phyloP scores from a whole-genome alignment of 2,888 invertebrate species.

The Oeneis ivallda region DNA sequence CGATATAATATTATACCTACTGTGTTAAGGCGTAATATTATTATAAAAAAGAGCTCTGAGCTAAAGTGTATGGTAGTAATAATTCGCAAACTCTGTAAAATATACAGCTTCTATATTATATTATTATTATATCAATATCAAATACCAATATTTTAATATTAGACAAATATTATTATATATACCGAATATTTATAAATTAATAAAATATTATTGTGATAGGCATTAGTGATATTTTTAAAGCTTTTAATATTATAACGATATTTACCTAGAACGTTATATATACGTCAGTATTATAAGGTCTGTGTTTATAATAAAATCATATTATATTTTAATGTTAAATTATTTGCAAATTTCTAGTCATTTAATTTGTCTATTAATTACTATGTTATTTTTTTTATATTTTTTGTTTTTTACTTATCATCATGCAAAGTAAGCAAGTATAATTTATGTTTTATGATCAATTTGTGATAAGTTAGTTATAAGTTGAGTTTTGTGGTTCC shows the following conservation, averaged over 20 bases:
- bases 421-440: too few relatives aligned
- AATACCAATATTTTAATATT: slow-evolving; percentile 10
- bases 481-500: not conserved
- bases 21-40: slow-evolving; percentile 7
- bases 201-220: slow-evolving; percentile 57
- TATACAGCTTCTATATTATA: slow-evolving; percentile 43
- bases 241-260: slow-evolving; percentile 46
- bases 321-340: not conserved
- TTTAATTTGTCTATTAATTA: not conserved
- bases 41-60: slow-evolving; percentile 48
- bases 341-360: not conserved
- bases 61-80: slow-evolving; percentile 75
- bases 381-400: not conserved
- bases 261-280: slow-evolving; percentile 29
- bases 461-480: too few relatives aligned
- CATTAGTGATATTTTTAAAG: slow-evolving; percentile 63
- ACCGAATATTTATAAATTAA: slow-evolving; percentile 10
- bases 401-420: too few relatives aligned
- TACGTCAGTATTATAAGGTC: too few relatives aligned
- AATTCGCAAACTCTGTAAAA: slow-evolving; percentile 60
- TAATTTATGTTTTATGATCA: too few relatives aligned
- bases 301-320: not conserved
- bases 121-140: slow-evolving; percentile 19
- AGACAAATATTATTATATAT: not conserved
- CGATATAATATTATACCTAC: not conserved